Evolutionary conservation across 2,888 invertebrate species (phyloP), one percentile per base, ranked within the genome.

Genomic region (Conistra vaccinii): DNA sequence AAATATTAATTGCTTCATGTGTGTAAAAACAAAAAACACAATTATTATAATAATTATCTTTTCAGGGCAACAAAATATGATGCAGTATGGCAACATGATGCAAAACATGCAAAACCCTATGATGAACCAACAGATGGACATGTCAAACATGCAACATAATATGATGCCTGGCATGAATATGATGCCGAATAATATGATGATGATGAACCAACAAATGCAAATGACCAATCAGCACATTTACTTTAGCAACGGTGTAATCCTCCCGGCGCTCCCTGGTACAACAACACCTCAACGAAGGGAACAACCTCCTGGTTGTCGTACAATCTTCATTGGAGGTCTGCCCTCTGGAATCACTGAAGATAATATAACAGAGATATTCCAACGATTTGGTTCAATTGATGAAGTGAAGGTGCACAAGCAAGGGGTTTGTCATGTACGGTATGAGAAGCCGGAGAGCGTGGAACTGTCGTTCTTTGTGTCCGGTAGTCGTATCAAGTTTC

Each of bases 251-350:
- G 98, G 98, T 87, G 98, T 98, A 0, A 94, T 99, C 48, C 97
- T 99, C 85, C 98, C 99, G 0, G 99, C 99, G 0, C 97, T 98
- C 90, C 98, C 98, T 0, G 98, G 98, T 86, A 97, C 98, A 0
- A 98, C 98, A 1, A 97, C 97, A 0, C 98, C 98, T 0, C 97
- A 98, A 0, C 98, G 98, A 12, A 96, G 99, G 67, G 98, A 99
- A 88, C 97, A 98, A 26, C 99, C 99, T 1, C 98, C 97, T 0
- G 99, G 99, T 0, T 99, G 99, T 92, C 97, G 98, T 67, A 99
- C 99, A 0, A 98, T 99, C 17, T 99, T 99, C 92, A 98, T 99
- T 3, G 99, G 99, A 61, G 99, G 99, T 4, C 94, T 99, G n/a
- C 99, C 99, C 0, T 98, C 98, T 89, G 98, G 98, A 84, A 97